Percentiles rank a stretch among this genome's conserved stretches.
Evolutionary conservation across 1,140 invertebrate genomes (phyloP).

Genomic region (Atta colombica): DNA sequence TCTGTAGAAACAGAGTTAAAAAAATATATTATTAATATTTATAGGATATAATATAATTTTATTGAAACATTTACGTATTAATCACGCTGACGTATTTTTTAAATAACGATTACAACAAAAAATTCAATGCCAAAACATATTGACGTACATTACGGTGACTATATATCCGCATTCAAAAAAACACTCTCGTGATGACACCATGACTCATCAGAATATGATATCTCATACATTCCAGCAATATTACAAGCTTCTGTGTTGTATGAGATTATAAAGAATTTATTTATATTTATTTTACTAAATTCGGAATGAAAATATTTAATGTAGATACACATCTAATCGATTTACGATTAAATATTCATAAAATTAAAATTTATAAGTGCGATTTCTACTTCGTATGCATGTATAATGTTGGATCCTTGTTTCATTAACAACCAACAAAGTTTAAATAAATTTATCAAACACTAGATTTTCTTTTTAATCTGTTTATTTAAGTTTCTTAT

Average conservation of each 20-base stretch:
- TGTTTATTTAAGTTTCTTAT: neutral
- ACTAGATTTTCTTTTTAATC: neutral
- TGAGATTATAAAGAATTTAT: neutral
- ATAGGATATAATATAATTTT: neutral
- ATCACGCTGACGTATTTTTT: neutral
- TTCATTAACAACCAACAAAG: neutral
- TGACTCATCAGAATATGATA: neutral
- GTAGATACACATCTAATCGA: neutral
- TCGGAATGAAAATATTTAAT: no score
- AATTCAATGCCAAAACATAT: neutral
- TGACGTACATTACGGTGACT: neutral
- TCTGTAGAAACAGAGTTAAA: conserved; percentile 14
- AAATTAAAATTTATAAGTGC: neutral
- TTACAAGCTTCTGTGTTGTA: no score
- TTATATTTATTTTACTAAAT: no score
- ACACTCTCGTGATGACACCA: neutral
- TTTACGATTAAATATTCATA: neutral
- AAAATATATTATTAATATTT: no score
- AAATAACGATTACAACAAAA: neutral
- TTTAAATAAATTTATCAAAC: neutral
- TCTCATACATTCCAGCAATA: no score
- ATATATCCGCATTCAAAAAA: neutral
- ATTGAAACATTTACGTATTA: neutral
- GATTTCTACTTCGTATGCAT: neutral
- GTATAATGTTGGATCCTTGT: neutral